Base-by-base conservation (phyloP, 1,140 invertebrate species). In the Globodera rostochiensis region DNA sequence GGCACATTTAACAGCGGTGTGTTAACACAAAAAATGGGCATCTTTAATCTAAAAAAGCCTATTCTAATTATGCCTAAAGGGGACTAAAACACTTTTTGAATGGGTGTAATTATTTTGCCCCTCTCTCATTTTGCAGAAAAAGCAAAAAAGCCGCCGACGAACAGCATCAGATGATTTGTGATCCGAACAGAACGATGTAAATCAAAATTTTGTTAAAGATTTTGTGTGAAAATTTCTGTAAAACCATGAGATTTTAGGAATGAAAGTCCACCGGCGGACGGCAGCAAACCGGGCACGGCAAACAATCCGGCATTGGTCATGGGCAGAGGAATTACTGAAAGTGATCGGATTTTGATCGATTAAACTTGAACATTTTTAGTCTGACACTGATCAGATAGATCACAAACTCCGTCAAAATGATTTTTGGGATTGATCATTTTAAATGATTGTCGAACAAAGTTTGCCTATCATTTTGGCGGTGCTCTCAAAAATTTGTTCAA, bases 111-210 rank as follows among this genome's bases (percentile, higher is more conserved):
- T 60, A 15, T 60, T 19, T 60, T 19, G 11, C 2, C 5, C 11
- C 11, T 0, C n/a, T 64, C 0, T 53, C n/a, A n/a, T 53, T 64
- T 64, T 64, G 5, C 57, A 64, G 57, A 64, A 64, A 64, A 15
- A 64, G 19, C 57, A 64, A 64, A 64, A 64, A 64, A 15, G 15
- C 11, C 6, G 57, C 50, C 7, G 74, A 76, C 53, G 74, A 76
- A 57, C 74, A 36, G 4, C 74, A 76, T 53, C 74, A 76, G 46
- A 57, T 76, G 0, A 64, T 64, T 64, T 53, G 50, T 47, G 74
- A 53, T 9, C 74, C 74, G 46, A 50, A 76, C n/a, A 76, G 74
- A 47, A 76, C 74, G 53, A 76, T 76, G 74, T 76, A 57, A 57
- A 13, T n/a, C n/a, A n/a, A n/a, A n/a, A n/a, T 47, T 21, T 73